Percentiles rank a stretch among this genome's conserved stretches.
phyloP scores from a whole-genome alignment of 2,888 invertebrate genomes.

The Euspilapteryx auroguttella region DNA sequence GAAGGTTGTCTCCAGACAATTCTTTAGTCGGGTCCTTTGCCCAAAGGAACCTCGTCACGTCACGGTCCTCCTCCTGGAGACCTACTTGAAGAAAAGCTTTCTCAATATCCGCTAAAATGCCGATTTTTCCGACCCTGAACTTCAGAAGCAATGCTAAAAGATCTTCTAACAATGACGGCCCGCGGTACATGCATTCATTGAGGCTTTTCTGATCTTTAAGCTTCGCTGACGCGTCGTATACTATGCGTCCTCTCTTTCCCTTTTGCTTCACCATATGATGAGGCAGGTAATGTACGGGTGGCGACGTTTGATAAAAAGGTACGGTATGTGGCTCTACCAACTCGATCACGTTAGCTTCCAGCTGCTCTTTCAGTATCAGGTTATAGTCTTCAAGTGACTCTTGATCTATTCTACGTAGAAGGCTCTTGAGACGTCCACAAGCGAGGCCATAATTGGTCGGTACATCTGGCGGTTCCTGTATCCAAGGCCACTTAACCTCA shows the following conservation, averaged over 20 bases:
- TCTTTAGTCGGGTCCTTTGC: not conserved
- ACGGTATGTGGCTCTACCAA: not conserved
- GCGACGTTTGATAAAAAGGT: no score
- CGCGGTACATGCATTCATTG: conserved; percentile 5
- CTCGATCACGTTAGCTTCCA: conserved; percentile 2
- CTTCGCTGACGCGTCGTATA: conserved; percentile 4
- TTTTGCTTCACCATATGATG: conserved; percentile 3
- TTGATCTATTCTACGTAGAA: conserved; percentile 1
- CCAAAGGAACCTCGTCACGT: conserved; percentile 4
- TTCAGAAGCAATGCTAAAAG: conserved; percentile 1
- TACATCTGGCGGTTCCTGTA: no score
- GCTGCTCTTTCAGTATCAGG: conserved; percentile 1
- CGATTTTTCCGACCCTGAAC: not conserved
- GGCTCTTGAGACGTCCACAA: not conserved
- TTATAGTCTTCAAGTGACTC: conserved; percentile 2
- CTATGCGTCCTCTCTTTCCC: conserved; percentile 2
- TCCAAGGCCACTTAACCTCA: conserved; percentile 3
- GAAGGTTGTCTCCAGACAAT: conserved; percentile 2
- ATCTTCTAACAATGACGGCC: conserved; percentile 3
- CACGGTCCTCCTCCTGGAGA: conserved; percentile 2
- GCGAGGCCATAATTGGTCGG: conserved; percentile 2
- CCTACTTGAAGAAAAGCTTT: conserved; percentile 2
- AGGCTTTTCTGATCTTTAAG: conserved; percentile 1
- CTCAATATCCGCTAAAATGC: conserved; percentile 2
- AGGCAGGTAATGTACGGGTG: conserved; percentile 3